Evolutionary conservation across 2,797 vertebrate species (phyloP).

Genomic region (Phataginus tetradactyla): DNA sequence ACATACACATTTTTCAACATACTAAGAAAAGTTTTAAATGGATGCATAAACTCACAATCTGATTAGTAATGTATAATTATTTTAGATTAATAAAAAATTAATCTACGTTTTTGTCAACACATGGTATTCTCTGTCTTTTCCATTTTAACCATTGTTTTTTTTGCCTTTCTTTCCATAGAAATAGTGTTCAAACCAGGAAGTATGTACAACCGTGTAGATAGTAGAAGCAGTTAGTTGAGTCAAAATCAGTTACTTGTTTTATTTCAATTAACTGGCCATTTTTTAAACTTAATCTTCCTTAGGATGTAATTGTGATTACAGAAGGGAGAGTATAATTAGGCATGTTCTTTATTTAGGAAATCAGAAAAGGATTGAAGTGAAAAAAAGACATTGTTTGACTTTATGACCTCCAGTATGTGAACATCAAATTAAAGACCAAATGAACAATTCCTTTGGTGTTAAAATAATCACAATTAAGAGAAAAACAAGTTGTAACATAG

Average conservation of each 20-base stretch:
- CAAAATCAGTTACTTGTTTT: not conserved
- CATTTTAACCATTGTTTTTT: not conserved
- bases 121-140: not conserved
- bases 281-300: not conserved
- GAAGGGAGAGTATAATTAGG: not conserved
- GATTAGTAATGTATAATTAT: not conserved
- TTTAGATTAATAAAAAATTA: not conserved
- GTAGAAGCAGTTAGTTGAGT: not conserved
- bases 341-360: not conserved
- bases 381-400: not conserved
- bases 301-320: not conserved
- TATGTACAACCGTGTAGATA: not conserved
- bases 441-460: not conserved
- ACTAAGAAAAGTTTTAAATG: not conserved
- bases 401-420: not conserved
- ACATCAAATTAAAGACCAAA: conserved; percentile 41
- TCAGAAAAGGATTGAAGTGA: not conserved
- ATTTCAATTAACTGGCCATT: not conserved
- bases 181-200: not conserved
- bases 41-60: not conserved
- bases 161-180: not conserved
- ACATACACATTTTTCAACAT: not conserved
- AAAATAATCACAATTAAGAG: conserved; percentile 42
- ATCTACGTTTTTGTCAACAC: not conserved
- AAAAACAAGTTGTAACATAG: conserved; percentile 27